Evolutionary conservation across 2,888 invertebrate species (phyloP).

Genomic region (Sinopyrophorus schimmeli): DNA sequence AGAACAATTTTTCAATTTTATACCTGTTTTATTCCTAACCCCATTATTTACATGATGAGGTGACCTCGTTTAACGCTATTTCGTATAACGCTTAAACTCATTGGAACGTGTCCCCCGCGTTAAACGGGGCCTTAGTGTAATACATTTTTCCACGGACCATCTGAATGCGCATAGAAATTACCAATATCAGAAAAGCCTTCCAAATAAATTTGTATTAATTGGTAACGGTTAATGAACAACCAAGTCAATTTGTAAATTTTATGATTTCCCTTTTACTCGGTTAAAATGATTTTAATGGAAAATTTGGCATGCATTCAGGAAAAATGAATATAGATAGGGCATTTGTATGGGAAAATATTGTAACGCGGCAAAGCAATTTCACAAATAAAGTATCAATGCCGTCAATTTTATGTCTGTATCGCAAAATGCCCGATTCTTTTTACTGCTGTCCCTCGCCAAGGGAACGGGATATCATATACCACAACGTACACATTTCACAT

Average conservation of each 20-base stretch:
- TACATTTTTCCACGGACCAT: no score
- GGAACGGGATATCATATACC: constrained; percentile 7
- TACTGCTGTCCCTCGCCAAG: constrained; percentile 11
- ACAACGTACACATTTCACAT: constrained; percentile 8
- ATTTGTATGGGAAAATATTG: constrained; percentile 10
- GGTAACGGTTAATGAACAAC: constrained; percentile 13
- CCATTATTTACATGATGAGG: no score
- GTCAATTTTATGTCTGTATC: constrained; percentile 12
- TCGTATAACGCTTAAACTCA: no score
- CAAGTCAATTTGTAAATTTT: constrained; percentile 17
- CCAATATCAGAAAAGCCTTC: no score
- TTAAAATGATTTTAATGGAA: constrained; percentile 15
- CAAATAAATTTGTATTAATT: constrained; percentile 17
- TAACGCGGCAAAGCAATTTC: constrained; percentile 6
- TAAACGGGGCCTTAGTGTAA: no score
- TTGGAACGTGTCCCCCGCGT: no score
- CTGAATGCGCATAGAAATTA: no score
- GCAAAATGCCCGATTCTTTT: constrained; percentile 16
- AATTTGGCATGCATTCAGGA: constrained; percentile 16
- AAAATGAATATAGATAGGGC: constrained; percentile 18
- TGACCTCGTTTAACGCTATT: no score
- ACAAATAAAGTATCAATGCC: constrained; percentile 16
- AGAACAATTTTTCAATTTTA: no score
- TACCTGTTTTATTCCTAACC: no score
- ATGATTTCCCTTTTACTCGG: constrained; percentile 16